Evolutionary conservation across 2,113 vertebrate genomes (phyloP), one percentile per base, ranked within the genome.

Genomic region (Vidua chalybeata): DNA sequence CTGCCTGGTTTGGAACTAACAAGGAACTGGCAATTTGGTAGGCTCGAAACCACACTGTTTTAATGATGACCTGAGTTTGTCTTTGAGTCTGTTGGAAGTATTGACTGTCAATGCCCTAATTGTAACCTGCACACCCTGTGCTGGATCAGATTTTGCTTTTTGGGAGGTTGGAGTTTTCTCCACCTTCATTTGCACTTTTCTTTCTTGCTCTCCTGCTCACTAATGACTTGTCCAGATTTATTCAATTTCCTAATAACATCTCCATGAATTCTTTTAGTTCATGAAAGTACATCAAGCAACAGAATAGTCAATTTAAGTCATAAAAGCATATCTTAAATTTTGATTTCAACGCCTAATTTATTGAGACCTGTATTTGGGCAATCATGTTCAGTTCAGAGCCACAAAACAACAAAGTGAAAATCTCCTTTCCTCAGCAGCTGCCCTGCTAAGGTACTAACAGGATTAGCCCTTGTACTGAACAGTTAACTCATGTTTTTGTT

Each of bases 131-230:
- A 96, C 87, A 77, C 27, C 46, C 71, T 75, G 90, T 86, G 85
- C 79, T 88, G 90, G 87, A 96, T 96, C 90, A 90, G 51, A 77
- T 96, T 93, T 74, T 94, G 79, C 76, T 68, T 95, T 92, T 86
- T 52, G 56, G 79, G 84, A 86, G 46, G 39, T 64, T 5, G 3
- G 5, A 64, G 39, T n/a, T 91, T 88, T 75, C 59, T 86, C 22
- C 39, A 69, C 69, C 82, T 88, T 84, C 79, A 73, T 90, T 52
- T 86, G 64, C 54, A 88, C 72, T 93, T 88, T 84, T 69, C 18
- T 51, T 80, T 35, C 72, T 90, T 63, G 23, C 17, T 74, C 11
- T 63, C 6, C 33, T 86, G 46, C 45, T 87, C 67, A 77, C 37
- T 71, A 71, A 86, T 43, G 64, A 81, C 35, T 92, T 91, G 55